Base-by-base conservation (phyloP, 2,888 invertebrate genomes). In the Trichogramma evanescens region DNA sequence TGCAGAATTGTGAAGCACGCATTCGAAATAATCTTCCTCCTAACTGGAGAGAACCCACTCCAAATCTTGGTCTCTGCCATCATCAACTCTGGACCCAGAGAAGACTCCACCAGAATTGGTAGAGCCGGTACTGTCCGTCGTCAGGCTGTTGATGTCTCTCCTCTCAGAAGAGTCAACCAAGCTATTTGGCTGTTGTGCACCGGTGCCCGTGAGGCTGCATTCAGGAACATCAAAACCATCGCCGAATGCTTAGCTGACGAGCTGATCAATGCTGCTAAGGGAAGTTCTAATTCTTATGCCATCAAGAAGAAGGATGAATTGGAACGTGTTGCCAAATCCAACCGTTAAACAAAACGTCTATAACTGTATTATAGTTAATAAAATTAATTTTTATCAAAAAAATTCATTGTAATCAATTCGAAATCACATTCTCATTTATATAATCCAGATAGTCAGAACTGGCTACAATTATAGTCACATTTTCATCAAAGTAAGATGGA, bases 221-320 rank as follows among this genome's bases (percentile, higher is more conserved):
- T 99, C 89, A 89, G 99, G 76, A 99, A 99, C 83, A 98, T 99
- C 79, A 99, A 99, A 82, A 97, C 97, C 55, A 99, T 99, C 76
- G 98, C 99, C 63, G 99, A 99, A 81, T 99, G 99, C 81, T 86
- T 99, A 74, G 98, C 99, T 77, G 99, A 99, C 85, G 99, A 99
- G 81, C 88, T 99, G 61, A 99, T 99, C 79, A 99, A 99, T 78
- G 99, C 99, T 70, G 97, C 98, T 56, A 99, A 98, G 89, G 99
- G 99, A 68, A 99, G 98, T 66, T 98, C 98, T 66, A 99, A 99
- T 84, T 97, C 97, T 46, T 98, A 99, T 76, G 99, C 99, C 71
- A 99, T 99, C 83, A 99, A 99, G 86, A 99, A 99, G 87, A 99
- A 99, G 83, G 99, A 99, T 81, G 99, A 99, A 84, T 85, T 99